Evolutionary conservation across 2,113 vertebrate species (phyloP).

Genomic region (Pluvianellus socialis): DNA sequence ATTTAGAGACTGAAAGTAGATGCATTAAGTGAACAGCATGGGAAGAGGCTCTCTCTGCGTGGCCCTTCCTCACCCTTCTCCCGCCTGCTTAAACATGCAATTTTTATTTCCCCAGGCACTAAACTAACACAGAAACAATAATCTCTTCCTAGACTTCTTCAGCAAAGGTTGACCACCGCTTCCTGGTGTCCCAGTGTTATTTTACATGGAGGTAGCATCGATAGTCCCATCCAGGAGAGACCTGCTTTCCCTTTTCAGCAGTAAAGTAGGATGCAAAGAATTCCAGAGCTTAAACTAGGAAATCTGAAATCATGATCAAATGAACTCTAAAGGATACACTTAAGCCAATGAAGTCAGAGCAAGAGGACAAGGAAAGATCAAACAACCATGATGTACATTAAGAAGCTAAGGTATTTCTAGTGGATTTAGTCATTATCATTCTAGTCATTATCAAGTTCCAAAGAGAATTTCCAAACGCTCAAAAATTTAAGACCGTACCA

Average conservation of each 20-base stretch:
- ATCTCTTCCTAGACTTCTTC: background rate
- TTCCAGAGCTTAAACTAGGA: background rate
- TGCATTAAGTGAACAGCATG: background rate
- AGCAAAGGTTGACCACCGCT: background rate
- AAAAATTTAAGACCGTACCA: background rate
- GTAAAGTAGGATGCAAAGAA: background rate
- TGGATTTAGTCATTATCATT: background rate
- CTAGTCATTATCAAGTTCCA: background rate
- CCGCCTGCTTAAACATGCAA: background rate
- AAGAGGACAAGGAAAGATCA: background rate
- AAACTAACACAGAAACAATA: background rate
- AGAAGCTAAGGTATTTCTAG: background rate
- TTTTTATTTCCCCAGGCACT: background rate
- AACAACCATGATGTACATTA: background rate
- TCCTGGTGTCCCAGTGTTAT: background rate
- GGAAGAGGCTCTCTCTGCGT: accelerated
- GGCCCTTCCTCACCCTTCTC: background rate
- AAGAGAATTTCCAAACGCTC: background rate
- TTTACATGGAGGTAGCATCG: background rate
- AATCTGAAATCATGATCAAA: background rate
- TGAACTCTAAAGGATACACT: background rate
- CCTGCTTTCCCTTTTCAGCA: background rate
- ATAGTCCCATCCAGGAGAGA: background rate
- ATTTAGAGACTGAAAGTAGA: background rate
- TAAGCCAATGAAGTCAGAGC: background rate